phyloP scores from a whole-genome alignment of 1,140 invertebrate species.

The Vanessa tameamea region DNA sequence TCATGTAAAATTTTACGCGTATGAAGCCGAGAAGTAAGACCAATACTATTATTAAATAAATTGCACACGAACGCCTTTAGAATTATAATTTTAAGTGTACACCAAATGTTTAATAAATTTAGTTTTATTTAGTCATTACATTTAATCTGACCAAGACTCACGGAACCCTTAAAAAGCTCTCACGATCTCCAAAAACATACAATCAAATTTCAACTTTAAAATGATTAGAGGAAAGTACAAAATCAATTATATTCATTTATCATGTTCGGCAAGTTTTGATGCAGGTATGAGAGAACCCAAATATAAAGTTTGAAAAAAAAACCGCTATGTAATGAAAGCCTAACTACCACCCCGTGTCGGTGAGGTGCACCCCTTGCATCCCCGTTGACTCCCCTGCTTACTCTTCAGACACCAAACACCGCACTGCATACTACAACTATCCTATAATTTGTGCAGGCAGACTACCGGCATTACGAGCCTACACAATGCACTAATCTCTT shows the following conservation, averaged over 20 bases:
- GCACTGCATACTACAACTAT: conserved; percentile 38
- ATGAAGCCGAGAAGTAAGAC: too few relatives aligned
- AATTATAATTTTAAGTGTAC: conserved; percentile 4
- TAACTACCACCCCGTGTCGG: conserved; percentile 38
- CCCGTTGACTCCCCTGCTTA: conserved; percentile 34
- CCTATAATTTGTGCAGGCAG: conserved; percentile 38
- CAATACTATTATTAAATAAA: background rate
- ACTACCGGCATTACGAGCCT: conserved; percentile 15
- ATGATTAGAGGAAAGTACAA: background rate
- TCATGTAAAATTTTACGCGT: too few relatives aligned
- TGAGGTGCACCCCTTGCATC: conserved; percentile 27
- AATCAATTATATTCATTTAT: background rate
- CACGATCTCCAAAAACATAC: background rate
- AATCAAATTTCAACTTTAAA: background rate
- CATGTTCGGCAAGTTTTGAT: conserved; percentile 10
- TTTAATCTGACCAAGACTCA: background rate
- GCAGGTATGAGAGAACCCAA: conserved; percentile 23
- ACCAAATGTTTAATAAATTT: too few relatives aligned
- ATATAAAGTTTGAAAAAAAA: conserved; percentile 38
- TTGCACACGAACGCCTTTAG: background rate
- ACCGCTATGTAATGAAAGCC: conserved; percentile 39
- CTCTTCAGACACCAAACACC: conserved; percentile 41
- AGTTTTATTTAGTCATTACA: background rate
- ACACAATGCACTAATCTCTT: conserved; percentile 24
- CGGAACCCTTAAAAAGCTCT: background rate